phyloP scores from a whole-genome alignment of 2,797 vertebrate species.

The Etheostoma nigrum region DNA sequence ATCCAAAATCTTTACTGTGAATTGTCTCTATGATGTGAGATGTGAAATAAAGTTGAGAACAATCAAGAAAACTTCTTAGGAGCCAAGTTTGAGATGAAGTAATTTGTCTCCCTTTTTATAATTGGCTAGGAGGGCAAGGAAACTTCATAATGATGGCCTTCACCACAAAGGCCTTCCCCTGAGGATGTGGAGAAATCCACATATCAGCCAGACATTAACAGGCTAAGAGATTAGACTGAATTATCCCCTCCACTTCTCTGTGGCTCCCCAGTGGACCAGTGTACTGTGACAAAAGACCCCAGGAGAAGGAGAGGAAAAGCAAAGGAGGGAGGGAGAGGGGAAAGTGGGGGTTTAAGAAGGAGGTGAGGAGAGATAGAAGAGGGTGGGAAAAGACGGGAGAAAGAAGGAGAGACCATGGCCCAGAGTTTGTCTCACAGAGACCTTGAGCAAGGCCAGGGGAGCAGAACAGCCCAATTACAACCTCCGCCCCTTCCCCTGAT shows the following conservation, averaged over 20 bases:
- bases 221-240: conserved; percentile 83
- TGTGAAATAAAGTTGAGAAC: conserved; percentile 71
- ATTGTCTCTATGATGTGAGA: conserved; percentile 35
- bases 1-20: conserved; percentile 44
- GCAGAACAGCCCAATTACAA: conserved; percentile 84
- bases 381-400: conserved; percentile 22
- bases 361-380: conserved; percentile 36
- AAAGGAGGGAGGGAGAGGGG: conserved; percentile 33
- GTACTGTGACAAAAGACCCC: conserved; percentile 78
- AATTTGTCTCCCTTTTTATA: conserved; percentile 77
- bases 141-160: conserved; percentile 83
- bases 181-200: conserved; percentile 81
- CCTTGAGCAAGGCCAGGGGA: conserved; percentile 80
- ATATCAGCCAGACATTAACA: conserved; percentile 84
- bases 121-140: conserved; percentile 80
- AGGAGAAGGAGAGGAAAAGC: conserved; percentile 66
- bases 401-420: conserved; percentile 56
- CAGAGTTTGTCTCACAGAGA: conserved; percentile 76
- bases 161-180: conserved; percentile 80
- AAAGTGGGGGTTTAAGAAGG: conserved; percentile 39
- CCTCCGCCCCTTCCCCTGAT: conserved; percentile 75
- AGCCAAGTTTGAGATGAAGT: conserved; percentile 72
- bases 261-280: conserved; percentile 69
- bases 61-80: conserved; percentile 72
- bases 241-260: conserved; percentile 79